phyloP scores from a whole-genome alignment of 30 jellyfish, hydroid and myxozoan species.

The Turritopsis dohrnii region DNA sequence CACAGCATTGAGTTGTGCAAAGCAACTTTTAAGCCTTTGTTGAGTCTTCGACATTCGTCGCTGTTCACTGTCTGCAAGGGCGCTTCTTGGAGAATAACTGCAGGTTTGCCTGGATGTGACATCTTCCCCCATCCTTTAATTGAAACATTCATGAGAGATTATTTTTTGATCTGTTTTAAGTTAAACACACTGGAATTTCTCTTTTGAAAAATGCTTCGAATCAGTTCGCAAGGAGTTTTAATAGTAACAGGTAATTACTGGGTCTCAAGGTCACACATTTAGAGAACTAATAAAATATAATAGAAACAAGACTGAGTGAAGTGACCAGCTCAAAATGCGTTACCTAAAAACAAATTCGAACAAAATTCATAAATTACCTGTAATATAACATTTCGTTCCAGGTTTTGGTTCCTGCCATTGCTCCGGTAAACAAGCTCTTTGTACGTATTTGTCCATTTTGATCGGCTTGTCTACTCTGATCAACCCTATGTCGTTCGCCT shows the following conservation, averaged over 20 bases:
- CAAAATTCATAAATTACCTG: slow-evolving; percentile 31
- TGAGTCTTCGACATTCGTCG: slow-evolving; percentile 16
- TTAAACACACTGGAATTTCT: too few species aligned
- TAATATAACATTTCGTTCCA: slow-evolving; percentile 54
- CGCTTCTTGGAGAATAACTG: slow-evolving; percentile 44
- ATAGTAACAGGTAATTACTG: too few species aligned
- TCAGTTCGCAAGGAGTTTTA: too few species aligned
- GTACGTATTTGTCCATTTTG: slow-evolving; percentile 19
- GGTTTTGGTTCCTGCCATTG: slow-evolving; percentile 26
- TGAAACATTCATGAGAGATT: too few species aligned
- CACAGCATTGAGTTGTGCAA: slow-evolving; percentile 20
- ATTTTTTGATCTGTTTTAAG: too few species aligned
- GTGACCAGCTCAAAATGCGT: neutral
- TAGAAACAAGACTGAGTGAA: neutral
- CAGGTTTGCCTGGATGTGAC: slow-evolving; percentile 9
- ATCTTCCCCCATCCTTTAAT: slow-evolving; percentile 61
- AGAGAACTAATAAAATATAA: too few species aligned
- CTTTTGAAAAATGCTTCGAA: too few species aligned
- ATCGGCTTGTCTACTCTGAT: slow-evolving; percentile 41
- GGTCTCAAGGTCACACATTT: too few species aligned
- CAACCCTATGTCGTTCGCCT: slow-evolving; percentile 46
- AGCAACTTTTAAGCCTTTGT: neutral
- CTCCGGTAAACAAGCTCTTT: slow-evolving; percentile 67
- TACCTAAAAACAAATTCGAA: too few species aligned
- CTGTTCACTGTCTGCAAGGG: slow-evolving; percentile 12